A percentile compares a stretch with the other conserved stretches of the same genome.
phyloP scores from a whole-genome alignment of 2,113 vertebrate genomes.

The Peromyscus maniculatus region DNA sequence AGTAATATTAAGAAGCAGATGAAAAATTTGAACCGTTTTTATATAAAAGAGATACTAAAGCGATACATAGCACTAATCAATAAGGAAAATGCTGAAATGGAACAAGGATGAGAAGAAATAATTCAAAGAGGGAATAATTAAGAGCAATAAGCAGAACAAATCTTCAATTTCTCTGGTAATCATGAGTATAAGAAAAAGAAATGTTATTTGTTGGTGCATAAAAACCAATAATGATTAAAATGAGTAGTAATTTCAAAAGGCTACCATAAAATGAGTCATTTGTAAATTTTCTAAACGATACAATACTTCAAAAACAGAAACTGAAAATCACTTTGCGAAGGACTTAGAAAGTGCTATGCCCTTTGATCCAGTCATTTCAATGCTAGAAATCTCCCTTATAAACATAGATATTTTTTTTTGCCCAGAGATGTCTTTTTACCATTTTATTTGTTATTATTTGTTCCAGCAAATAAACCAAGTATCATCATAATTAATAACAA shows the following conservation, averaged over 20 bases:
- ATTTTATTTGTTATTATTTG: background rate
- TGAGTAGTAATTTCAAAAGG: background rate
- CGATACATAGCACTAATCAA: background rate
- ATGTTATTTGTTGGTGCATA: background rate
- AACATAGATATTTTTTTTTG: background rate
- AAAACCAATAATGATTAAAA: constrained; percentile 40
- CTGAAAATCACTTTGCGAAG: background rate
- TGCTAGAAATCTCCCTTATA: background rate
- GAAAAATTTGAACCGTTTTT: background rate
- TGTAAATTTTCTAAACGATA: background rate
- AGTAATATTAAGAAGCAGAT: constrained; percentile 6
- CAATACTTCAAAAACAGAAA: background rate
- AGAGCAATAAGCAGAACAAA: constrained; percentile 31
- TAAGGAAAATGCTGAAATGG: constrained; percentile 19
- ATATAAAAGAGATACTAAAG: constrained; percentile 32
- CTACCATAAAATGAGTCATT: background rate
- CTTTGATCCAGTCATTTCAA: background rate
- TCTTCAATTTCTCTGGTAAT: constrained; percentile 38
- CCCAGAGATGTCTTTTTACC: background rate
- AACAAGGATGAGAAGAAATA: background rate
- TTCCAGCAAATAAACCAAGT: background rate
- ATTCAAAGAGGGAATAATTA: constrained; percentile 31
- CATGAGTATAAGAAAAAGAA: background rate
- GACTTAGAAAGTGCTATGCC: background rate
- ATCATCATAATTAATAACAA: background rate